Base-by-base conservation (phyloP, 2,113 vertebrate species). In the Spermophilus dauricus region DNA sequence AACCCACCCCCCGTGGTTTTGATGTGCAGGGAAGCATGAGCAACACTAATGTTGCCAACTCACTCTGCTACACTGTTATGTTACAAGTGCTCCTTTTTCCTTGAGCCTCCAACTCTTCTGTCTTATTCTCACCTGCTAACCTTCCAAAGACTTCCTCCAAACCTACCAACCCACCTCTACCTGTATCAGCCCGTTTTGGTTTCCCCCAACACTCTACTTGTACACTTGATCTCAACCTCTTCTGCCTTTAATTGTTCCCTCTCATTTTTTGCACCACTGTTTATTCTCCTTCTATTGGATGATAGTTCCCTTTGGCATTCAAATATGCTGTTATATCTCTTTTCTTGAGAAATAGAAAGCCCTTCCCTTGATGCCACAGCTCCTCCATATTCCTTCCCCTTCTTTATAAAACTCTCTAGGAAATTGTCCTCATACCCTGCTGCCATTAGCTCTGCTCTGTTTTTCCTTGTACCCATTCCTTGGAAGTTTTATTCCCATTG, bases 191-290 rank as follows among this genome's bases (percentile, higher is more conserved):
- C 51, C 28, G 4, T 34, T 72, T 32, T 37, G 28, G 2, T n/a
- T 58, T 42, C 48, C 22, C n/a, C 73, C 56, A 37, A 16, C 7
- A 61, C 6, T 69, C 22, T 37, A 45, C 24, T 17, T 16, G 22
- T 28, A 39, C 26, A 37, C 17, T 42, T 53, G 18, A 92, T 76
- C 34, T 70, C 81, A 75, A 37, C 5, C 32, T 37, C 39, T 53
- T 22, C 42, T 26, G 16, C 67, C 42, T 34, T 45, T 37, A 28
- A 5, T 2, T 26, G 10, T 5, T 45, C 61, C 30, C 48, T 80
- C 51, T 65, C 0, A 0, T 56, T 89, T 53, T 45, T 51, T 30
- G 1, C 0, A 6, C 30, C 58, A 10, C 58, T 73, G 17, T 8
- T 61, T 73, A 11, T 75, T 42, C 24, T 76, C 32, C 63, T 61